Base-by-base conservation (phyloP, 2,113 vertebrate species). In the Sceloporus tristichus region DNA sequence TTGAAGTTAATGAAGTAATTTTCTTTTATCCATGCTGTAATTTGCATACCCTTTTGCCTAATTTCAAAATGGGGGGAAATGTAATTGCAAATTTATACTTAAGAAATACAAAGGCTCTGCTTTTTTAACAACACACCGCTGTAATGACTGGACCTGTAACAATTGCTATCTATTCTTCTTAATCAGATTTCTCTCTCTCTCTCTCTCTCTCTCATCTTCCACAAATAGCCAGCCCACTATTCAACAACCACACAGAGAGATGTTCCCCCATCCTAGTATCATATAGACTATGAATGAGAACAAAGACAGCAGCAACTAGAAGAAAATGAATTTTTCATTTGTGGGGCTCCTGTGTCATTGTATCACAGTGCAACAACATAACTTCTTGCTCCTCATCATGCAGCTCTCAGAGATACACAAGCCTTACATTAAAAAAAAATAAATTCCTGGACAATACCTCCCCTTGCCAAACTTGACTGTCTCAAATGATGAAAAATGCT, bases 1-100 rank as follows among this genome's bases (percentile, higher is more conserved):
- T 92, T 65, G 88, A 91, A 92, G 93, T 88, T 88, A 90, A 92
- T 84, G n/a, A 92, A 89, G 85, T 88, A 48, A 90, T 90, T 93
- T 93, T 21, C 86, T 85, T 85, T 93, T 92, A 85, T 0, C 0
- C 84, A 82, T 34, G 66, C 70, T 86, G 77, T 65, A 80, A 85
- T 90, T 92, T 91, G 91, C 81, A 48, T 73, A 88, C 88, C 89
- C 73, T 85, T 81, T 88, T 87, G 66, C 81, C 87, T 91, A 89
- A 21, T 77, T 42, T 56, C 48, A 93, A 34, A 92, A 87, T 78
- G 29, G 34, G 65, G 40, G 42, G 25, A 88, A 89, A 92, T 81
- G 85, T 65, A 66, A 91, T 65, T 40, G 77, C n/a, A 54, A 0
- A 0, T 16, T n/a, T 88, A 88, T 54, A 86, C 80, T 91, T 92